Evolutionary conservation across 2,797 vertebrate genomes (phyloP).

Genomic region (Furcifer pardalis): DNA sequence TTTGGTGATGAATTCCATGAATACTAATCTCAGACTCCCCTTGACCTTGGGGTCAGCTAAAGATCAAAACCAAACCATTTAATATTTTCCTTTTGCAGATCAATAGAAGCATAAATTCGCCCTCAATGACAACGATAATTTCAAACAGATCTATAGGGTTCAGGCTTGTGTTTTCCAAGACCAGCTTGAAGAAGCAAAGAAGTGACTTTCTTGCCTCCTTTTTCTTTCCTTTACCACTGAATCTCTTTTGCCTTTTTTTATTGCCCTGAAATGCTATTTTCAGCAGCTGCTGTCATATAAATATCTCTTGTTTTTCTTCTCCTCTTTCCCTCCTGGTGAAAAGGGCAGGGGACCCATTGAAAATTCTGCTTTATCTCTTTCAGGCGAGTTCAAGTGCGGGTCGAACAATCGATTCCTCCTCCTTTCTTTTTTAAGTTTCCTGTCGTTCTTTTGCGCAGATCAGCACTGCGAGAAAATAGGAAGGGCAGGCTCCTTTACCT

Average conservation of each 20-base stretch:
- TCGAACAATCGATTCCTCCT: constrained; percentile 94
- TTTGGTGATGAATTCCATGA: constrained; percentile 93
- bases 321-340: constrained; percentile 85
- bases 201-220: constrained; percentile 74
- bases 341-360: constrained; percentile 87
- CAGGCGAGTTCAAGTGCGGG: constrained; percentile 94
- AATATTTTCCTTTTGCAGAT: constrained; percentile 99
- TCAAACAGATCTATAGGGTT: constrained; percentile 97
- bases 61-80: constrained; percentile 98
- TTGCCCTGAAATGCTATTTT: constrained; percentile 84
- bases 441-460: constrained; percentile 92
- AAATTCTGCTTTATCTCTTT: constrained; percentile 90
- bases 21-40: constrained; percentile 98
- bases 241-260: constrained; percentile 80
- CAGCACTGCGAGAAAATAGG: constrained; percentile 86
- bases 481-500: constrained; percentile 86
- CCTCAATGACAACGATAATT: constrained; percentile 99
- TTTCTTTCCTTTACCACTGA: constrained; percentile 74
- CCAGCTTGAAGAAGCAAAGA: constrained; percentile 72
- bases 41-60: constrained; percentile 94
- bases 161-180: constrained; percentile 83
- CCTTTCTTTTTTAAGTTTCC: constrained; percentile 94
- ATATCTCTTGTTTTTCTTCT: constrained; percentile 87
- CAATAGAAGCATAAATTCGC: constrained; percentile 98
- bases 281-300: constrained; percentile 87